Evolutionary conservation across 2,888 invertebrate species (phyloP), one percentile per base, ranked within the genome.

Genomic region (Agrochola lota): DNA sequence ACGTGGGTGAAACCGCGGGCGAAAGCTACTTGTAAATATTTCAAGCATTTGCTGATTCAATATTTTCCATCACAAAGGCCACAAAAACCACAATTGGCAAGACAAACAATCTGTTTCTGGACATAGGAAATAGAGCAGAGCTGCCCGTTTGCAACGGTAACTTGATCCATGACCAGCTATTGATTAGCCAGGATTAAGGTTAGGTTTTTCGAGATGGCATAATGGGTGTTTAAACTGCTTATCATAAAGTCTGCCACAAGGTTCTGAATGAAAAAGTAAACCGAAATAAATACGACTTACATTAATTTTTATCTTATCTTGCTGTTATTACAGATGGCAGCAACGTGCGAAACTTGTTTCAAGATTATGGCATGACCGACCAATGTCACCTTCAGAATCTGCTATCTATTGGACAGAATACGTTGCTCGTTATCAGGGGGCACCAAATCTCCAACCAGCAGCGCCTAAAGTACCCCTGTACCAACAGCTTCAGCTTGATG

Each of bases 371-470:
- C 97, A 97, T 78, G 96, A 97, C 83, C 96, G 97, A 0, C 94
- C 97, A 57, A 94, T 95, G 87, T 94, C 97, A 8, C 96, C 97
- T 1, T 83, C 97, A 69, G 96, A 97, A 78, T 96, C 94, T 46
- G 97, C 97, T 77, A 93, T 97, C 89, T 97, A 97, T 92, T 97
- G 97, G 96, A 96, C 97, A 23, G 97, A 97, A 85, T 97, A 97
- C 88, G 96, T 97, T 82, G 94, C 97, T 49, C 91, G 96, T 43
- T 95, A 96, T 78, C 92, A 92, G 40, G 96, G 96, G 3, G 94
- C 96, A 23, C 95, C 95, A 0, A 94, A 96, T 85, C 91, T 97
- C 4, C 91, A 91, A 84, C 92, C 96, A 76, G 87, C 92, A 62
- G 94, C 95, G 88, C 92, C 94, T 0, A 91, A 89, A 57, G 84